Evolutionary conservation across 2,797 vertebrate species (phyloP), one percentile per base, ranked within the genome.

Genomic region (Malacoraja senta): DNA sequence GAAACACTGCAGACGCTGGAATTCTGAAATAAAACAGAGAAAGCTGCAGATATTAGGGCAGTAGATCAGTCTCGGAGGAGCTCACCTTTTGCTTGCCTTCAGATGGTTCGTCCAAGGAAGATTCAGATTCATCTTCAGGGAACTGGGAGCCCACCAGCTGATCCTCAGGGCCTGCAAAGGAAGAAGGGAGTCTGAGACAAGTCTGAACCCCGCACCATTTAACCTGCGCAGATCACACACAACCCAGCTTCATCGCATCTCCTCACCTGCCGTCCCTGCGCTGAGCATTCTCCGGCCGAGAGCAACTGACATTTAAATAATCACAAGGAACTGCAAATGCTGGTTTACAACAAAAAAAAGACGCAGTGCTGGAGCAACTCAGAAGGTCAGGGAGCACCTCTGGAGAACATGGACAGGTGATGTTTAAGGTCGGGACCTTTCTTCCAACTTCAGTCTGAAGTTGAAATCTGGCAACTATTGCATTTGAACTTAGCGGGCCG

Each of bases 21-120:
- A 21, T 19, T 74, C 19, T 12, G 15, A 15, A 80, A 38, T 19
- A 38, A 80, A 19, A 53, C 44, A 6, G 44, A 53, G 44, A 53
- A 6, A 53, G 44, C 4, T 53, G 44, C 44, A 53, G 44, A 53
- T 3, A 53, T 4, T 53, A 6, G 44, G 44, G 44, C 44, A 53
- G 44, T 53, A 53, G 4, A 53, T 53, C 44, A 53, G 44, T 53
- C 4, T 53, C 44, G 44, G 44, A 53, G 44, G 44, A 53, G 65
- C 35, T 94, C 95, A 96, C 97, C 95, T 96, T 97, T 96, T 95
- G 93, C 93, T 94, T 94, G 61, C 94, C 94, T 78, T 95, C 94
- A 72, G 93, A 93, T 9, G 44, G 35, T 84, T 96, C 97, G 8
- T 97, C 97, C 94, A 97, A 97, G 0, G 97, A 97, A 0, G 96